A percentile compares a stretch with the other conserved stretches of the same genome.
phyloP scores from a whole-genome alignment of 2,113 vertebrate species.

The Pomatostomus ruficeps region DNA sequence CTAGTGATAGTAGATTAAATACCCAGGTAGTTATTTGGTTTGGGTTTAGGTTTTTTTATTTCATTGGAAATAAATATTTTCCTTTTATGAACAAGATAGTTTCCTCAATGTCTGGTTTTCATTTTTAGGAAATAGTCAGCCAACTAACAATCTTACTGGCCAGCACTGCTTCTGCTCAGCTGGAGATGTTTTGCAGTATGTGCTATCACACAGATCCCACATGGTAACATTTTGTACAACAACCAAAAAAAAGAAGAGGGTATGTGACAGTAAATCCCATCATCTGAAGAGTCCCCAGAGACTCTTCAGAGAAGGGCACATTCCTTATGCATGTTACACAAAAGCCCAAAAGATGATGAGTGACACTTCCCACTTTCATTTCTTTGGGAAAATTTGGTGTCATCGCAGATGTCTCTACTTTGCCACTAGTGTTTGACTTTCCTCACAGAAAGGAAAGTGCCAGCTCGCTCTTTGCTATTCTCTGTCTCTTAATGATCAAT shows the following conservation, averaged over 20 bases:
- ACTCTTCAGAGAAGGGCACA: conserved; percentile 10
- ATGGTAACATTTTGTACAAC: conserved; percentile 35
- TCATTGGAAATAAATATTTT: neutral
- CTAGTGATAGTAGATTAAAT: neutral
- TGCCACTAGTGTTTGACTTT: conserved; percentile 5
- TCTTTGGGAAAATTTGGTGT: conserved; percentile 14
- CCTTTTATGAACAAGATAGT: conserved; percentile 2
- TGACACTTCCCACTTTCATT: conserved; percentile 53
- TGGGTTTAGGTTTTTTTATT: neutral
- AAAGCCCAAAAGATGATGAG: conserved; percentile 48
- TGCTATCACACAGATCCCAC: conserved; percentile 22
- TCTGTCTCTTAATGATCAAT: conserved; percentile 55
- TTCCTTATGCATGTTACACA: conserved; percentile 15
- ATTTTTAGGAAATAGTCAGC: conserved; percentile 2
- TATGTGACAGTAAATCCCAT: conserved; percentile 41
- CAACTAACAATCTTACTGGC: neutral
- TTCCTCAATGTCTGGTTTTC: conserved; percentile 33
- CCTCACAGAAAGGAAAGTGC: neutral
- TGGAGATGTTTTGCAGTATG: conserved; percentile 4
- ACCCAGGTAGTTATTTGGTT: neutral
- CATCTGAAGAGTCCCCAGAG: conserved; percentile 21
- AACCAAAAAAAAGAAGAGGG: conserved; percentile 22
- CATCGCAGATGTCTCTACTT: conserved; percentile 22
- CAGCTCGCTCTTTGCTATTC: neutral
- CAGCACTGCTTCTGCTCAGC: neutral